Conservation (phyloP, 2,888 invertebrate genomes). For the Acrocyrtus sp. region DNA sequence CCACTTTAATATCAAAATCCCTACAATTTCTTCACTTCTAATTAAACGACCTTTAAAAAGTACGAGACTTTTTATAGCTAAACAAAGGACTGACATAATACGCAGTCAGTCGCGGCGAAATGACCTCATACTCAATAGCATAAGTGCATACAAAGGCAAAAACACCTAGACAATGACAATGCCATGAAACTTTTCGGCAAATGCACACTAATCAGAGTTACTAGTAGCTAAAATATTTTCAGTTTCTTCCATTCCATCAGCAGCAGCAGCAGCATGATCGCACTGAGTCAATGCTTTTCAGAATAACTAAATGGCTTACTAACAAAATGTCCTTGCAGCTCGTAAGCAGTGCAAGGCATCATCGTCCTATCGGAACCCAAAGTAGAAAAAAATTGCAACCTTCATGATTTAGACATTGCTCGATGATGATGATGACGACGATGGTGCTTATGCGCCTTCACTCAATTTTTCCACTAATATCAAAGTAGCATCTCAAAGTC, state of each 20-base stretch:
- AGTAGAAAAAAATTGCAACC: neutral
- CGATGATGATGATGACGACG: no score
- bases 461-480: neutral
- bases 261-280: neutral
- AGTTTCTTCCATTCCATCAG: constrained; percentile 10
- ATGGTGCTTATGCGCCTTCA: neutral
- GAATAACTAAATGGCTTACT: neutral
- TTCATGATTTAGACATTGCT: neutral
- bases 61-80: neutral
- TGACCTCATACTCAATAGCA: constrained; percentile 15
- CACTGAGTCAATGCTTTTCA: neutral
- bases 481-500: neutral
- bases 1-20: neutral
- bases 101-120: neutral
- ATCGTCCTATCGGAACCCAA: no score
- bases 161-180: neutral
- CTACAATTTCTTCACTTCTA: no score
- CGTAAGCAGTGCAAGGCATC: neutral
- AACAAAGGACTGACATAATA: constrained; percentile 8
- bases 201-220: constrained; percentile 15
- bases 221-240: constrained; percentile 24
- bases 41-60: constrained; percentile 28
- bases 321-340: neutral
- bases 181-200: constrained; percentile 31
- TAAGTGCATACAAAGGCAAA: no score